phyloP scores from a whole-genome alignment of 1,140 invertebrate species.

The Lepidotrigona ventralis region DNA sequence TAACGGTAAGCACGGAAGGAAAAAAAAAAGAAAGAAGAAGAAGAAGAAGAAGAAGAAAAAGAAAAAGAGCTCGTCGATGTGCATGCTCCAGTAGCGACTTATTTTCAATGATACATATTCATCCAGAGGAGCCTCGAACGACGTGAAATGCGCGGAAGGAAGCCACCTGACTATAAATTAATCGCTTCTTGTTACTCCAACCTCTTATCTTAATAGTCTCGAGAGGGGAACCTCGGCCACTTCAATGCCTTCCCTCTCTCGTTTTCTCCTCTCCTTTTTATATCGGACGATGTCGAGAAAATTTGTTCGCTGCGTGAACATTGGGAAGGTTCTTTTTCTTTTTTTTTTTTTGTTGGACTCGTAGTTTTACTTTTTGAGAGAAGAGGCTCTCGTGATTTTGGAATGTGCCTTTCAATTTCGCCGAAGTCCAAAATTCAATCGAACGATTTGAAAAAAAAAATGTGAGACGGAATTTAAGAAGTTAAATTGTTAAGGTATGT shows the following conservation, averaged over 20 bases:
- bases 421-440: too few relatives aligned
- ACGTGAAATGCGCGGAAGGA: neutral
- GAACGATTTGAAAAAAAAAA: too few relatives aligned
- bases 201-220: neutral
- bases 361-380: neutral
- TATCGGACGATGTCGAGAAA: neutral
- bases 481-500: too few relatives aligned
- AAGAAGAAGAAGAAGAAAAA: neutral
- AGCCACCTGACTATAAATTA: neutral
- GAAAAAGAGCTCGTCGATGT: constrained; percentile 9
- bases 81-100: constrained; percentile 41
- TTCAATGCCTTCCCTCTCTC: neutral
- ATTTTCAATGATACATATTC: constrained; percentile 29
- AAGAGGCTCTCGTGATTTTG: neutral
- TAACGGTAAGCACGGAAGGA: constrained; percentile 50
- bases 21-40: too few relatives aligned
- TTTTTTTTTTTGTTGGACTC: neutral
- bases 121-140: neutral
- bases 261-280: neutral
- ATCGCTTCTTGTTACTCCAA: neutral
- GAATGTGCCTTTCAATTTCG: too few relatives aligned
- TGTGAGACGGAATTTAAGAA: too few relatives aligned
- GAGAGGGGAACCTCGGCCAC: neutral
- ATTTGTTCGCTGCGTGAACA: neutral
- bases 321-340: neutral